Percentiles rank a stretch among this genome's conserved stretches.
phyloP scores from a whole-genome alignment of 2,113 vertebrate genomes.

The Antechinus flavipes region DNA sequence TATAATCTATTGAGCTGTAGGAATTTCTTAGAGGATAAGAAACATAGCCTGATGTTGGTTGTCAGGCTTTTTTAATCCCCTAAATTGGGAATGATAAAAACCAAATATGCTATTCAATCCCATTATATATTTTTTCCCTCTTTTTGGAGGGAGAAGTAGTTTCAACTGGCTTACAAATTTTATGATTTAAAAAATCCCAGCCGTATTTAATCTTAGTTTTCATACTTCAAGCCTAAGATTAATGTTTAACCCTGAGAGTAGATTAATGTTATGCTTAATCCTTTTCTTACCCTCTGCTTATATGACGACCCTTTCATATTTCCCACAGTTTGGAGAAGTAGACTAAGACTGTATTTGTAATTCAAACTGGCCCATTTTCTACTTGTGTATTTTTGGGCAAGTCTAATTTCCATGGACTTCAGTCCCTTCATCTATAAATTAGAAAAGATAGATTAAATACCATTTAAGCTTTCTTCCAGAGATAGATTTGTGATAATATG shows the following conservation, averaged over 20 bases:
- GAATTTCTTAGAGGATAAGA: background rate
- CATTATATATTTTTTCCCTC: too few species aligned
- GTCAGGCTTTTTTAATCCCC: background rate
- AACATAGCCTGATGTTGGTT: background rate
- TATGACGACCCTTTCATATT: background rate
- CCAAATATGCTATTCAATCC: background rate
- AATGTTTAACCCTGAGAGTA: background rate
- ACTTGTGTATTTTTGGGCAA: too few species aligned
- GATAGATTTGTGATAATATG: too few species aligned
- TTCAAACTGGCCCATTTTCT: too few species aligned
- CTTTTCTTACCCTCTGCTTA: too few species aligned
- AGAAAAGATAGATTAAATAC: too few species aligned
- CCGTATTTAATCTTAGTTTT: background rate
- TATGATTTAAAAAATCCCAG: background rate
- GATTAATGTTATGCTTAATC: background rate
- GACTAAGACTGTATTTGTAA: background rate
- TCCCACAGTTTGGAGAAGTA: background rate
- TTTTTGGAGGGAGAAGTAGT: too few species aligned
- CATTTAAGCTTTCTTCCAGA: too few species aligned
- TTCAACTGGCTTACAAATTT: background rate
- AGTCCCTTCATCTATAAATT: too few species aligned
- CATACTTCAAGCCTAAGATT: background rate
- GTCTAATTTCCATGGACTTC: too few species aligned
- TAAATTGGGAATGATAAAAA: background rate
- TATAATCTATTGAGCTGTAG: background rate